Evolutionary conservation across 2,888 invertebrate genomes (phyloP), one percentile per base, ranked within the genome.

Genomic region (Mactromeris polynyma): DNA sequence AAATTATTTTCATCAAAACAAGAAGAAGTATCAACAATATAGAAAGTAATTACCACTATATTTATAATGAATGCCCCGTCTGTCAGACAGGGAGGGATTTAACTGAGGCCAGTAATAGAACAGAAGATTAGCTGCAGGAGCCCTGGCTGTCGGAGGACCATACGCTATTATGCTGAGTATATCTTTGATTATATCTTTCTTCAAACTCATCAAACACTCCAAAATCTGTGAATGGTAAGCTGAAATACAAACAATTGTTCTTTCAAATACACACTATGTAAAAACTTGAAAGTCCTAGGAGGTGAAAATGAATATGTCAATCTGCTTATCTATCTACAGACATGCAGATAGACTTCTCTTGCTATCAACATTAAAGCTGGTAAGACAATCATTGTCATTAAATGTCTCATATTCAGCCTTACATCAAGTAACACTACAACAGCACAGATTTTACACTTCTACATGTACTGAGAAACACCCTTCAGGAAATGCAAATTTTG

Each of bases 51-150:
- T 93, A 96, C 97, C 96, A 90, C 94, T 93, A 92, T 96, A 96
- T 91, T 96, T 96, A 92, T 96, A 96, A 87, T 96, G 96, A 21
- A 96, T 95, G 9, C 95, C 96, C 54, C 95, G 88, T 33, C 95
- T 97, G 96, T 99, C 99, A 95, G 99, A 98, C 9, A 99, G 97
- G 96, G 98, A 98, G 38, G 99, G 98, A 97, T 99, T 99, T 95
- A 99, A 98, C 4, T 99, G 98, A 6, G 99, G 99, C 99, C 99
- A 99, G 97, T 99, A 99, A 97, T 99, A 99, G 97, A 99, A 99
- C 81, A 99, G 97, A 64, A 99, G 97, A 97, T 99, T 99, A 84
- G 99, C 99, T 0, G 99, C 99, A 0, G 99, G 99, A n/a, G 98
- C 98, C 83, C 99, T 97, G 0, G 99, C 98, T 83, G 98, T 98